phyloP scores from a whole-genome alignment of 2,113 vertebrate genomes.

The Malurus melanocephalus region DNA sequence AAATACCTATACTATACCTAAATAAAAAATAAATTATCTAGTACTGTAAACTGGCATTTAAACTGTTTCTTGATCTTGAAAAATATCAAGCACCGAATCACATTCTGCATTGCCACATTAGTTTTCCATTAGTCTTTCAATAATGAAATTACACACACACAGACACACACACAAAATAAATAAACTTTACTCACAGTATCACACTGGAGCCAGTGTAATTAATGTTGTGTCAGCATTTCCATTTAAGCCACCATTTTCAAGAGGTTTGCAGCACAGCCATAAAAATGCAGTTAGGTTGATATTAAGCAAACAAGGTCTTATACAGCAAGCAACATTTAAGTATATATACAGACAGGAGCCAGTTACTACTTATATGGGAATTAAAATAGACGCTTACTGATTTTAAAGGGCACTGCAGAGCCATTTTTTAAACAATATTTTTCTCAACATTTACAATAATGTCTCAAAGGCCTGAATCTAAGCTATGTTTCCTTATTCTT shows the following conservation, averaged over 20 bases:
- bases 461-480: constrained; percentile 37
- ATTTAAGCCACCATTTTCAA: constrained; percentile 65
- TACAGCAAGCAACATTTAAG: constrained; percentile 60
- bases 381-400: constrained; percentile 52
- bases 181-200: constrained; percentile 70
- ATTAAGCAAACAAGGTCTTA: constrained; percentile 73
- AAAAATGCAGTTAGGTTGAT: constrained; percentile 74
- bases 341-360: constrained; percentile 50
- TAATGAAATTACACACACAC: constrained; percentile 65
- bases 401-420: constrained; percentile 60
- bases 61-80: constrained; percentile 25
- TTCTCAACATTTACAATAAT: constrained; percentile 56
- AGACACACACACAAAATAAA: constrained; percentile 58
- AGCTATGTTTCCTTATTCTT: constrained; percentile 28
- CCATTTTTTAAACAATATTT: constrained; percentile 57
- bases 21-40: constrained; percentile 59
- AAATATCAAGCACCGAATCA: constrained; percentile 56
- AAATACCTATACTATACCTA: constrained; percentile 52
- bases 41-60: constrained; percentile 54
- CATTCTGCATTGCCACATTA: constrained; percentile 74
- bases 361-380: constrained; percentile 58
- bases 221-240: constrained; percentile 77
- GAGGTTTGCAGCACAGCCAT: constrained; percentile 70
- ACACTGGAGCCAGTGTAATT: constrained; percentile 73
- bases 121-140: constrained; percentile 74